These are phyloP conservation scores for Epsilonema sp. DNA, from an alignment of 2,888 invertebrate species.

Conservation along the genomic window DNA sequence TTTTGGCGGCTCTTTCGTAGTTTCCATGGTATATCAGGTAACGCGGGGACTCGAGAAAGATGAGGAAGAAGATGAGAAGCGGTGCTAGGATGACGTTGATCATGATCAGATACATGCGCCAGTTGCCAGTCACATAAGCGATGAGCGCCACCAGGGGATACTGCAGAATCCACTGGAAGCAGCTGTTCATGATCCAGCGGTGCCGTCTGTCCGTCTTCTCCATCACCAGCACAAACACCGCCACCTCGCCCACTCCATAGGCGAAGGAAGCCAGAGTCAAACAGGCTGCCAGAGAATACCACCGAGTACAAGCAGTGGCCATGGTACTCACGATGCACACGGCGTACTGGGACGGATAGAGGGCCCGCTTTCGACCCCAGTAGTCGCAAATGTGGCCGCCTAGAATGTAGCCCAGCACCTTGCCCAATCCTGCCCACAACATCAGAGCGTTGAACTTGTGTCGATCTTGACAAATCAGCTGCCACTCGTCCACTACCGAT, in stretches of 20 bases:
- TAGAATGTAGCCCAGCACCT: no score
- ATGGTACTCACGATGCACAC: neutral
- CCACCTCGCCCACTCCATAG: constrained; percentile 1
- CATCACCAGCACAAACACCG: neutral
- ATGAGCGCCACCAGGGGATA: constrained; percentile 1
- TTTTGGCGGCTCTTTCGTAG: neutral
- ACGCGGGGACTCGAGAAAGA: constrained; percentile 3
- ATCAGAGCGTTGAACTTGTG: no score
- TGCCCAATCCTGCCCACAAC: no score
- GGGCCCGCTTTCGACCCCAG: constrained; percentile 4
- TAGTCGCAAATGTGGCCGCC: neutral
- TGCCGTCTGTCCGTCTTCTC: constrained; percentile 1
- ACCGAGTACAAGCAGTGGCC: neutral
- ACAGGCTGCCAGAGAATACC: neutral
- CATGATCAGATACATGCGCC: constrained; percentile 6
- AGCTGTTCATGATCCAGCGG: neutral
- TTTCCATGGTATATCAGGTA: neutral
- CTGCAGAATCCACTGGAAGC: neutral
- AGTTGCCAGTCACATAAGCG: constrained; percentile 2
- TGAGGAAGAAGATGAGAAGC: neutral
- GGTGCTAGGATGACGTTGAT: neutral
- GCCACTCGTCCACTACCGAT: no score
- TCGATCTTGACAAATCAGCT: no score
- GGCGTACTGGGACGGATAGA: neutral
- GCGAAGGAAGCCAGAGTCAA: neutral